Conservation (phyloP, 1,140 invertebrate genomes). For the Diachasma alloeum region DNA sequence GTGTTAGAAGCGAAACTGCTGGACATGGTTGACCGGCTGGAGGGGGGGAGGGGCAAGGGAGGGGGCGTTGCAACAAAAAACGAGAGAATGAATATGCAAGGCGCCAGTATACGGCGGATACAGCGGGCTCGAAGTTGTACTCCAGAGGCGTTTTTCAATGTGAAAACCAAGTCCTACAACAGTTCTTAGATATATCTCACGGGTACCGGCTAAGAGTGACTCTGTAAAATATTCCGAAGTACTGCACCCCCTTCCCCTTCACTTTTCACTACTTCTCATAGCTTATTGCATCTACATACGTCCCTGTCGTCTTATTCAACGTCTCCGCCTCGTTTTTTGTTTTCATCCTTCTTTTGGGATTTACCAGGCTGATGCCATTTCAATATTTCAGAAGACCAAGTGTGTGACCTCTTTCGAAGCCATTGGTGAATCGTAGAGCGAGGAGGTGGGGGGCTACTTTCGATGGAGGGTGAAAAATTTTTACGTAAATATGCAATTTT, state of each 20-base stretch:
- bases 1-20: background rate
- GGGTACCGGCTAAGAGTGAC: background rate
- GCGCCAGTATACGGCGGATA: background rate
- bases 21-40: background rate
- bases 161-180: slow-evolving; percentile 11
- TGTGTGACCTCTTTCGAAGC: background rate
- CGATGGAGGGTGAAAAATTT: no score
- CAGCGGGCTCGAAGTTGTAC: slow-evolving; percentile 11
- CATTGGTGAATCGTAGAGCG: background rate
- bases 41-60: background rate
- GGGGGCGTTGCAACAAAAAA: background rate
- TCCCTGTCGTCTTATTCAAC: slow-evolving; percentile 22
- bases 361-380: slow-evolving; percentile 17
- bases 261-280: slow-evolving; percentile 10
- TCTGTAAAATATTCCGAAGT: slow-evolving; percentile 33
- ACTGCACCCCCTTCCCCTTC: slow-evolving; percentile 10
- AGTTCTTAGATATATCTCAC: background rate
- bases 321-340: background rate
- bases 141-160: background rate
- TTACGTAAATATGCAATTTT: no score
- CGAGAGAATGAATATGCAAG: slow-evolving; percentile 9
- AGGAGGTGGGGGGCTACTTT: no score
- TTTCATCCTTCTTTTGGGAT: background rate
- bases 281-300: slow-evolving; percentile 35
- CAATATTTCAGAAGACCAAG: slow-evolving; percentile 20